These are phyloP conservation scores for Tipula unca DNA, from an alignment of 2,888 invertebrate genomes.

Conservation along the genomic window DNA sequence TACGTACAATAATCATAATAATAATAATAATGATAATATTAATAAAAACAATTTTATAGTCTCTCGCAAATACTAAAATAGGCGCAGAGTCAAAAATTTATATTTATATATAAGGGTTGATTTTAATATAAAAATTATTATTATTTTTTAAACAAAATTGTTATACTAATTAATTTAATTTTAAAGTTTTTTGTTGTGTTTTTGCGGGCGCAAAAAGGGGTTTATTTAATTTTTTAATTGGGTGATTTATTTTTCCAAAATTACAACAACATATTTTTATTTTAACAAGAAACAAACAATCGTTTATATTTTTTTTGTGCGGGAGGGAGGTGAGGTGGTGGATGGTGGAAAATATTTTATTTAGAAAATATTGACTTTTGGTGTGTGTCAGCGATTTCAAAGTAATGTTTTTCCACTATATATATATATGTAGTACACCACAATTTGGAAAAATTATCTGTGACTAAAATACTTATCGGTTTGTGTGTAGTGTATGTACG, in stretches of 20 bases:
- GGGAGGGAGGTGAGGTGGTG: not conserved
- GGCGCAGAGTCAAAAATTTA: not conserved
- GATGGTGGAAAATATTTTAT: not conserved
- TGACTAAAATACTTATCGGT: slow-evolving; percentile 4
- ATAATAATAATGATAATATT: not conserved
- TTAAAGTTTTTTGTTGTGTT: not conserved
- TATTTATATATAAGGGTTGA: not conserved
- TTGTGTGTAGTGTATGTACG: too few relatives aligned
- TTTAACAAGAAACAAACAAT: not conserved
- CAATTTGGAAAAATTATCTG: not conserved
- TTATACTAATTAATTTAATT: slow-evolving; percentile 3
- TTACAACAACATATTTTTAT: not conserved
- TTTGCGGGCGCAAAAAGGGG: not conserved
- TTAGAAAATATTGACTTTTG: not conserved
- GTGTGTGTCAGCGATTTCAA: not conserved
- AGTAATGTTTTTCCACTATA: not conserved
- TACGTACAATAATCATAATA: not conserved
- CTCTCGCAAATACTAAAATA: not conserved
- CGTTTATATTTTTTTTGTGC: not conserved
- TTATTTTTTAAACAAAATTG: not conserved
- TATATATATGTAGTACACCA: not conserved
- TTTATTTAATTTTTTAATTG: not conserved
- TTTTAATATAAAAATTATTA: not conserved
- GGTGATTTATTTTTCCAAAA: not conserved
- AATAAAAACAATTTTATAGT: not conserved